phyloP scores from a whole-genome alignment of 2,797 vertebrate species.

The Uromys caudimaculatus region DNA sequence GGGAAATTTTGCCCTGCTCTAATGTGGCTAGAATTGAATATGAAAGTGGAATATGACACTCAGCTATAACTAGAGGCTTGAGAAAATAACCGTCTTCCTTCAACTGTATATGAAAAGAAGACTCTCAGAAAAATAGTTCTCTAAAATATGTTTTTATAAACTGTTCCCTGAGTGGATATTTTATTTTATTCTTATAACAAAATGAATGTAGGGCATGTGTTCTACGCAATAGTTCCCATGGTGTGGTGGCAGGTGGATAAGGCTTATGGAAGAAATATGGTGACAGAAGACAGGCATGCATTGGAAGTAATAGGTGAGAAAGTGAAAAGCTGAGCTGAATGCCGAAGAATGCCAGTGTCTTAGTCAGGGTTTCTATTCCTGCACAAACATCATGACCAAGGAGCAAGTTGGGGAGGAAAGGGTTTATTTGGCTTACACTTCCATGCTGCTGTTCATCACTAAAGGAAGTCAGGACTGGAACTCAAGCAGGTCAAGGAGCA shows the following conservation, averaged over 20 bases:
- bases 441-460: too few species aligned
- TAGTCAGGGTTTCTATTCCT: too few species aligned
- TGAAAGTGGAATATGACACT: slow-evolving; percentile 31
- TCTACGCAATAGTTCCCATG: not conserved
- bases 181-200: slow-evolving; percentile 19
- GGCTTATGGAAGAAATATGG: not conserved
- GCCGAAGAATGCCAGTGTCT: not conserved
- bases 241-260: not conserved
- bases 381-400: too few species aligned
- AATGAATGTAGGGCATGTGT: not conserved
- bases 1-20: slow-evolving; percentile 50
- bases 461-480: too few species aligned
- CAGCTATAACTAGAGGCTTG: not conserved
- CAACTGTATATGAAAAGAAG: slow-evolving; percentile 21
- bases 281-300: not conserved
- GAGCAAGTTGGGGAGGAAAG: too few species aligned
- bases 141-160: not conserved
- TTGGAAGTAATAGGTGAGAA: not conserved
- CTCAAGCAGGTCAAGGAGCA: too few species aligned
- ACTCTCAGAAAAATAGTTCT: not conserved
- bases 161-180: not conserved
- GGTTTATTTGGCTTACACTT: too few species aligned
- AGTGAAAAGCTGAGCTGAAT: not conserved
- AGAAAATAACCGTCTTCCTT: slow-evolving; percentile 62
- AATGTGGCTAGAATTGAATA: slow-evolving; percentile 58